Evolutionary conservation across 2,888 invertebrate genomes (phyloP).

Genomic region (Lathronympha strigana): DNA sequence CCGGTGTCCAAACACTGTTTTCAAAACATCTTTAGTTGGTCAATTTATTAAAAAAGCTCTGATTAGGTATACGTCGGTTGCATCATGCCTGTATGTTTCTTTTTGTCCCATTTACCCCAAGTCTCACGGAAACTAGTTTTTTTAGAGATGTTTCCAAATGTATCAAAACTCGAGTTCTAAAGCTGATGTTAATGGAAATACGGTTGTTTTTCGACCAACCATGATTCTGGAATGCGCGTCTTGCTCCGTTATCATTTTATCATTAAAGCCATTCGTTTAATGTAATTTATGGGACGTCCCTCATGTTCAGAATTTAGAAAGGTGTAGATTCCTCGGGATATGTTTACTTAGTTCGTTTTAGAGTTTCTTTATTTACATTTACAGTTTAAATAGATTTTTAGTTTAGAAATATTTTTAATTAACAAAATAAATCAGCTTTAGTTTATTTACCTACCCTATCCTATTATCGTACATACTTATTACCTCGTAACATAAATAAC

Average conservation of each 20-base stretch:
- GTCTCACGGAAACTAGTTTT: constrained; percentile 24
- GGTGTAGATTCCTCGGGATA: constrained; percentile 1
- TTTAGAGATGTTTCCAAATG: constrained; percentile 26
- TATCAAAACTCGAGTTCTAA: neutral
- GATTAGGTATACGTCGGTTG: constrained; percentile 27
- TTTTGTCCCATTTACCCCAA: constrained; percentile 22
- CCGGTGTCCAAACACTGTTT: too few species aligned
- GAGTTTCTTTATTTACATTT: neutral
- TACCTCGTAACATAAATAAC: too few species aligned
- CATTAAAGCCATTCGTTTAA: constrained; percentile 28
- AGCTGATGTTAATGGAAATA: neutral
- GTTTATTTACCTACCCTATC: too few species aligned
- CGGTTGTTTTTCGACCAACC: constrained; percentile 8
- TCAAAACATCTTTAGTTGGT: too few species aligned
- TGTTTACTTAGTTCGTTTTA: neutral
- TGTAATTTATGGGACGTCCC: constrained; percentile 31
- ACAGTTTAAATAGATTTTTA: too few species aligned
- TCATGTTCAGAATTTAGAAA: constrained; percentile 18
- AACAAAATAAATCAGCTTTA: too few species aligned
- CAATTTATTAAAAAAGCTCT: neutral
- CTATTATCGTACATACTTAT: too few species aligned
- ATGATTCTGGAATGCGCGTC: neutral
- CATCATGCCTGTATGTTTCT: constrained; percentile 11
- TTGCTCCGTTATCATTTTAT: constrained; percentile 32
- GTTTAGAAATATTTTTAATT: too few species aligned